Evolutionary conservation across 2,113 vertebrate species (phyloP), one percentile per base, ranked within the genome.

Genomic region (Pluvianellus socialis): DNA sequence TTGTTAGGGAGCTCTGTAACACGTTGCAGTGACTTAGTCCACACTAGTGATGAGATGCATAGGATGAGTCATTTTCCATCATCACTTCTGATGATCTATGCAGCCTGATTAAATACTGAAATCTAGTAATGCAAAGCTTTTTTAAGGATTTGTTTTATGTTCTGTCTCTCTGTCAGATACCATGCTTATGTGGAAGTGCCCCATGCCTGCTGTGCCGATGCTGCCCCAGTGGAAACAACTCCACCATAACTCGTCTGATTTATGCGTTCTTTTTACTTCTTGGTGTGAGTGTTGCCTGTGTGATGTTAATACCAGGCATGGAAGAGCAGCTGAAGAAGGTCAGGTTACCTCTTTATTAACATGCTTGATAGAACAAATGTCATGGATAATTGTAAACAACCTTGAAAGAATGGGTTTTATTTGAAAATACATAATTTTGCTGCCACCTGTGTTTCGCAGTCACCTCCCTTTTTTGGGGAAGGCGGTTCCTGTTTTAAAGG

Each of bases 271-370:
- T 99, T 94, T 94, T 99, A 66, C 98, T 99, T 14, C 97, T 99
- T 81, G 99, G 99, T 3, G 99, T 99, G 13, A 99, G 96, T 14
- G 87, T 99, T 8, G 99, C 99, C 96, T 99, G 99, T 56, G 98
- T 99, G 63, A 99, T 99, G 99, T 76, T 99, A 82, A 99, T 99
- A 98, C 99, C 99, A 12, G 99, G 99, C 95, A 99, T 99, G 99
- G 99, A 99, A 96, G 98, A 98, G 38, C 99, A 99, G 77, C 98
- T 99, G n/a, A 99, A 99, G 97, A 99, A 99, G 99, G 99, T 99
- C 92, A 47, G 95, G 59, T 92, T 92, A 89, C 53, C 71, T 68
- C 87, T 89, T 47, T 89, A n/a, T 15, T 91, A 14, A 66, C 4
- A 7, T 32, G 6, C 65, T 70, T 84, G 27, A 12, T 77, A 52